A percentile compares a stretch with the other conserved stretches of the same genome.
phyloP scores from a whole-genome alignment of 2,113 vertebrate genomes.

The Malurus elegans region DNA sequence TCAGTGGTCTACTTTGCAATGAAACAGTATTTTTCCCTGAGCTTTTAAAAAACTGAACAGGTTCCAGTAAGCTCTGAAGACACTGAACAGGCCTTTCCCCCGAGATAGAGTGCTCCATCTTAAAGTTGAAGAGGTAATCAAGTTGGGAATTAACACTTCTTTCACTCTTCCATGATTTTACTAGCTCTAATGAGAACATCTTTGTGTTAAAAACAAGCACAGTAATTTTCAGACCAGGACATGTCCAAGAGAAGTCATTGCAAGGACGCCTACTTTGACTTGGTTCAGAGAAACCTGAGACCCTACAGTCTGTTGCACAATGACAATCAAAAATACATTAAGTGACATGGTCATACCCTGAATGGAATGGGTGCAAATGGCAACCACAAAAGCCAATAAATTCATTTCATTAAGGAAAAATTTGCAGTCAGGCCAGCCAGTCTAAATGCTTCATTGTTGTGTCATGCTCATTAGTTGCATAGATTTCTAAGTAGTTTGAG shows the following conservation, averaged over 20 bases:
- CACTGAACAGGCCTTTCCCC: conserved; percentile 16
- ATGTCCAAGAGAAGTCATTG: background rate
- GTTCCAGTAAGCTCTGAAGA: background rate
- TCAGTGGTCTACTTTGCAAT: background rate
- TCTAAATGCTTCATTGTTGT: background rate
- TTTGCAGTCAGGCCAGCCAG: background rate
- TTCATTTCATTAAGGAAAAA: background rate
- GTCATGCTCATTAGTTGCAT: background rate
- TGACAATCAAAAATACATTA: background rate
- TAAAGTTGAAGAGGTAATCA: background rate
- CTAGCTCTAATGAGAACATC: background rate
- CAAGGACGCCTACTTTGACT: background rate
- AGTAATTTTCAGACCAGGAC: background rate
- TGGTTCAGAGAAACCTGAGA: background rate
- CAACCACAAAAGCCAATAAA: background rate
- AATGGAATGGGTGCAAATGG: background rate
- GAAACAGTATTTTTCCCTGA: background rate
- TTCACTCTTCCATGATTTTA: background rate
- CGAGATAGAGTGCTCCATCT: background rate
- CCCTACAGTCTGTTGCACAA: fast-evolving
- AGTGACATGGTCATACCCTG: background rate
- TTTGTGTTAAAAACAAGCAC: background rate
- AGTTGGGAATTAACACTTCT: background rate
- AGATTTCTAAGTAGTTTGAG: background rate
- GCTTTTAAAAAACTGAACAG: conserved; percentile 16